These are phyloP conservation scores for Protula sp. DNA, from an alignment of 2,888 invertebrate genomes.

Conservation along the genomic window DNA sequence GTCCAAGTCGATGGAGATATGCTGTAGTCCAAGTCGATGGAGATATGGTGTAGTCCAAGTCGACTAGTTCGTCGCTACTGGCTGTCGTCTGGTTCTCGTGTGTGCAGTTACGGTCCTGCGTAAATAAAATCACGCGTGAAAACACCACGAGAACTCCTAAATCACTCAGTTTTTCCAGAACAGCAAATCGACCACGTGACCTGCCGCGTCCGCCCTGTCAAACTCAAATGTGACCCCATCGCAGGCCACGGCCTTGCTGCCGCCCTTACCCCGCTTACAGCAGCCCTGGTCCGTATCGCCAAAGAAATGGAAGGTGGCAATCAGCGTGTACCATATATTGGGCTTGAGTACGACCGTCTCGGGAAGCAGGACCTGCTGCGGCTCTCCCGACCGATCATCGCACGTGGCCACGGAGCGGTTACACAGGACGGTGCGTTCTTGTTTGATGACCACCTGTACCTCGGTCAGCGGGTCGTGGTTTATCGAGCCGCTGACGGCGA, in stretches of 20 bases:
- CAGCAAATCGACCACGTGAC: slow-evolving; percentile 14
- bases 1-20: too few species aligned
- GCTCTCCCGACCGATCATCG: slow-evolving; percentile 11
- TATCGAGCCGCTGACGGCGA: slow-evolving; percentile 17
- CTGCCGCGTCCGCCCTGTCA: slow-evolving; percentile 19
- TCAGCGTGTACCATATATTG: slow-evolving; percentile 13
- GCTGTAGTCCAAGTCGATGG: too few species aligned
- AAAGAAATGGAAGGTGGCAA: slow-evolving; percentile 18
- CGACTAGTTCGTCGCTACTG: too few species aligned
- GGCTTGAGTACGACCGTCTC: slow-evolving; percentile 11
- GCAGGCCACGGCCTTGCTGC: slow-evolving; percentile 8
- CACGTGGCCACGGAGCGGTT: slow-evolving; percentile 6
- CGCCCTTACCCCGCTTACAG: slow-evolving; percentile 17
- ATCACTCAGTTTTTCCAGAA: slow-evolving; percentile 6
- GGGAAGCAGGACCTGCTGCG: slow-evolving; percentile 7
- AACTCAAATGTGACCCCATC: slow-evolving; percentile 18
- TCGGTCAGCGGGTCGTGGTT: slow-evolving; percentile 17
- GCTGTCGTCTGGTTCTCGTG: too few species aligned
- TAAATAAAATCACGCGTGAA: too few species aligned
- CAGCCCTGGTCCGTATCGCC: slow-evolving; percentile 20
- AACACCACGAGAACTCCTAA: too few species aligned
- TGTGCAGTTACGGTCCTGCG: too few species aligned
- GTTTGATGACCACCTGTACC: slow-evolving; percentile 14
- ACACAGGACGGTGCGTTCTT: slow-evolving; percentile 12
- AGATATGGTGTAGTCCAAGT: too few species aligned